These are phyloP conservation scores for Cyclargus thomasi DNA, from an alignment of 1,140 invertebrate genomes.

Conservation along the genomic window DNA sequence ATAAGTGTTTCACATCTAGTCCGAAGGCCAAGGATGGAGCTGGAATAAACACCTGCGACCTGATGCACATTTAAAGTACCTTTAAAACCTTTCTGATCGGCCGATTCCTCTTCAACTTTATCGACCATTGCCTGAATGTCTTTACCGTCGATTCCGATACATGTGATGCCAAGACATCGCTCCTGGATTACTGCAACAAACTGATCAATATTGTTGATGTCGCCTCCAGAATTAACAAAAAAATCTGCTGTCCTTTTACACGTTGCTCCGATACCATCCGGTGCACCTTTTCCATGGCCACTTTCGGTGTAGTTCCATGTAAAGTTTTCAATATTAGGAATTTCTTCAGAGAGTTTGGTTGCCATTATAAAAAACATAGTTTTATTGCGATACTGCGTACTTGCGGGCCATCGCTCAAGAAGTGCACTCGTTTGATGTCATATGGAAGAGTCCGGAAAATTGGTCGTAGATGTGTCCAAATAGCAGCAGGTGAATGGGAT, in stretches of 20 bases:
- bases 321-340: conserved; percentile 31
- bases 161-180: no score
- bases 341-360: conserved; percentile 20
- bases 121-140: no score
- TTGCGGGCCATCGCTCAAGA: conserved; percentile 33
- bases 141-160: no score
- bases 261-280: conserved; percentile 60
- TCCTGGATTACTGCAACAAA: no score
- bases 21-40: no score
- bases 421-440: conserved; percentile 25
- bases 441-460: conserved; percentile 24
- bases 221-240: conserved; percentile 8
- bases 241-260: conserved; percentile 53
- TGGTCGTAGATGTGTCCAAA: conserved; percentile 38
- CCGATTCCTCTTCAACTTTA: no score
- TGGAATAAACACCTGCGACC: no score
- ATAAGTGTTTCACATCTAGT: no score
- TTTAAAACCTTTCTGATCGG: no score
- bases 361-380: conserved; percentile 31
- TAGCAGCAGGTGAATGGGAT: conserved; percentile 35
- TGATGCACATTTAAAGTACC: no score
- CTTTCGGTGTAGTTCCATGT: conserved; percentile 56
- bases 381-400: conserved; percentile 32
- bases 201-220: no score
- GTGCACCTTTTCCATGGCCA: conserved; percentile 66